A percentile compares a stretch with the other conserved stretches of the same genome.
Conservation (phyloP, 2,888 invertebrate species). For the Salticus scenicus region DNA sequence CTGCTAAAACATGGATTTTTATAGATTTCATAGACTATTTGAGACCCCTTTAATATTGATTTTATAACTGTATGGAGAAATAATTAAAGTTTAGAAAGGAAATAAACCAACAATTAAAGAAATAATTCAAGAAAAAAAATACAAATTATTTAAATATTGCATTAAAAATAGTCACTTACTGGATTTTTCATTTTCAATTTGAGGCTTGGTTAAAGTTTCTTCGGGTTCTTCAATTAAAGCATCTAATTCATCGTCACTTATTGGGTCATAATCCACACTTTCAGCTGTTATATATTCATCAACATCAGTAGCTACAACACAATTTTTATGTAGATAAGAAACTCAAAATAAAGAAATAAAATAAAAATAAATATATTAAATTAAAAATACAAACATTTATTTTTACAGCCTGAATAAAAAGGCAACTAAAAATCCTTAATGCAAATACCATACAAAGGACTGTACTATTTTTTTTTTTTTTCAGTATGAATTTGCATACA, state of each 20-base stretch:
- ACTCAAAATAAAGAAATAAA: background rate
- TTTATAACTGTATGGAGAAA: too few relatives aligned
- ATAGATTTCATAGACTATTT: too few relatives aligned
- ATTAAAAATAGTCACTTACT: too few relatives aligned
- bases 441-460: background rate
- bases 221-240: slow-evolving; percentile 84
- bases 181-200: slow-evolving; percentile 73
- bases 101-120: too few relatives aligned
- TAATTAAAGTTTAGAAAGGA: too few relatives aligned
- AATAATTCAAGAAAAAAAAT: too few relatives aligned
- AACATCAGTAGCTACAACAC: slow-evolving; percentile 47
- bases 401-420: background rate
- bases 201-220: slow-evolving; percentile 81
- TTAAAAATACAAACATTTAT: background rate
- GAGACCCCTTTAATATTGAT: too few relatives aligned
- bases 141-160: too few relatives aligned
- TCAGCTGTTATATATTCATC: slow-evolving; percentile 67
- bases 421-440: background rate
- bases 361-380: background rate
- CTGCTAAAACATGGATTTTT: too few relatives aligned
- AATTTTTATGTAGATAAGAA: background rate
- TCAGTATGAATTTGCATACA: too few relatives aligned
- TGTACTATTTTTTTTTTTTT: too few relatives aligned
- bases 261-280: slow-evolving; percentile 71
- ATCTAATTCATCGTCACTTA: slow-evolving; percentile 72